A percentile compares a stretch with the other conserved stretches of the same genome.
phyloP scores from a whole-genome alignment of 2,113 vertebrate species.

The Petrocephalus zakoni region DNA sequence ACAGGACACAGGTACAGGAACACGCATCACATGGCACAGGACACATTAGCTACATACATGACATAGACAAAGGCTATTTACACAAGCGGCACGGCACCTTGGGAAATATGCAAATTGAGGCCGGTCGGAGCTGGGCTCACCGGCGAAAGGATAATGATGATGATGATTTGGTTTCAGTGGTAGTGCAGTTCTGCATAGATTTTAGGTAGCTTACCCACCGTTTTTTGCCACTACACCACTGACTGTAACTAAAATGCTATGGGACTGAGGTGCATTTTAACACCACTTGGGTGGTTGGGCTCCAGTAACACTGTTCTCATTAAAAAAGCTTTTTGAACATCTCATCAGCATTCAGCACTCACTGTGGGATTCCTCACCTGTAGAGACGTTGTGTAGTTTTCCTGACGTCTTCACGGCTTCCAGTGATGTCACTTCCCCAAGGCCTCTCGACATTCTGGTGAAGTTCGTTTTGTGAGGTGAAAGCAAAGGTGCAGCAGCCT shows the following conservation, averaged over 20 bases:
- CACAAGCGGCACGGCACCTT: too few species aligned
- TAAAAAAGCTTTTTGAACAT: not conserved
- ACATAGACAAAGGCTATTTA: too few species aligned
- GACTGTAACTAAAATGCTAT: not conserved
- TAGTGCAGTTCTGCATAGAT: not conserved
- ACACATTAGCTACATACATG: too few species aligned
- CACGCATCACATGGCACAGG: too few species aligned
- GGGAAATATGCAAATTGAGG: too few species aligned
- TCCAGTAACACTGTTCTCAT: not conserved
- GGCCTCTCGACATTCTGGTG: not conserved
- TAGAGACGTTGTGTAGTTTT: not conserved
- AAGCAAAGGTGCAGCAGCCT: not conserved
- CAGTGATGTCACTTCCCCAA: not conserved
- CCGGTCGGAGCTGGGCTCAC: too few species aligned
- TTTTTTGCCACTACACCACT: not conserved
- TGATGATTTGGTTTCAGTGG: not conserved
- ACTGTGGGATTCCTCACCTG: not conserved
- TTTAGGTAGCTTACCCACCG: not conserved
- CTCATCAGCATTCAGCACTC: not conserved
- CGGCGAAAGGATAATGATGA: not conserved
- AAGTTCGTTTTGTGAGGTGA: not conserved
- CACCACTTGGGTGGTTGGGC: not conserved
- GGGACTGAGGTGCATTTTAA: not conserved
- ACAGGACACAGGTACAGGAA: too few species aligned
- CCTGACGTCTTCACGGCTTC: not conserved